phyloP scores from a whole-genome alignment of 2,888 invertebrate species.

The Caenorhabditis panamensis region DNA sequence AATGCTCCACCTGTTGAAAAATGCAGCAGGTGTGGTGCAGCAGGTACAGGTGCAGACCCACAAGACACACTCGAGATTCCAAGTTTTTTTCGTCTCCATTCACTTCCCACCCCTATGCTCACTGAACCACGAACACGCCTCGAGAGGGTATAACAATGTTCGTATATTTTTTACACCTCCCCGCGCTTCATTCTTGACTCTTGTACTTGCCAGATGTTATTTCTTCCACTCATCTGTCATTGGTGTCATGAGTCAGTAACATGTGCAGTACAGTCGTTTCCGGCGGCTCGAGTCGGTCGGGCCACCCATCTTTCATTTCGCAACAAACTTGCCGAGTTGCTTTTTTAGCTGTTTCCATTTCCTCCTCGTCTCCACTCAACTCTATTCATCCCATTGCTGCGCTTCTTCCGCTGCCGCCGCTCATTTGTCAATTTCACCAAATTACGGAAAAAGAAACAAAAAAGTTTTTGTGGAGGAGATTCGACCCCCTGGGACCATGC shows the following conservation, averaged over 20 bases:
- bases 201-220: neutral
- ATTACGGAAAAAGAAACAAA: slow-evolving; percentile 49
- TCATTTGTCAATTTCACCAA: slow-evolving; percentile 59
- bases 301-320: slow-evolving; percentile 27
- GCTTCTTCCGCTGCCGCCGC: slow-evolving; percentile 32
- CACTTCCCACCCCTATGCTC: slow-evolving; percentile 19
- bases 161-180: slow-evolving; percentile 29
- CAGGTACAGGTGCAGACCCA: neutral
- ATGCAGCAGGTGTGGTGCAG: slow-evolving; percentile 22
- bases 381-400: neutral
- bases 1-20: slow-evolving; percentile 38
- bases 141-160: slow-evolving; percentile 31
- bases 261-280: neutral
- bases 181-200: neutral
- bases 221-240: neutral
- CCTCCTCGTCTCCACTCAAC: slow-evolving; percentile 3
- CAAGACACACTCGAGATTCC: slow-evolving; percentile 1
- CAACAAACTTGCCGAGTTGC: slow-evolving; percentile 5
- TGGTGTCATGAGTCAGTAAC: neutral
- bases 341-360: neutral
- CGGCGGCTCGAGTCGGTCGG: neutral
- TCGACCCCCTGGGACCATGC: slow-evolving; percentile 37
- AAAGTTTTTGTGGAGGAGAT: slow-evolving; percentile 33
- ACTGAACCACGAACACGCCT: slow-evolving; percentile 24
- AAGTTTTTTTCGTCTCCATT: too few relatives aligned